Percentiles rank a stretch among this genome's conserved stretches.
Conservation (phyloP, 2,797 vertebrate species). For the Artibeus jamaicensis region DNA sequence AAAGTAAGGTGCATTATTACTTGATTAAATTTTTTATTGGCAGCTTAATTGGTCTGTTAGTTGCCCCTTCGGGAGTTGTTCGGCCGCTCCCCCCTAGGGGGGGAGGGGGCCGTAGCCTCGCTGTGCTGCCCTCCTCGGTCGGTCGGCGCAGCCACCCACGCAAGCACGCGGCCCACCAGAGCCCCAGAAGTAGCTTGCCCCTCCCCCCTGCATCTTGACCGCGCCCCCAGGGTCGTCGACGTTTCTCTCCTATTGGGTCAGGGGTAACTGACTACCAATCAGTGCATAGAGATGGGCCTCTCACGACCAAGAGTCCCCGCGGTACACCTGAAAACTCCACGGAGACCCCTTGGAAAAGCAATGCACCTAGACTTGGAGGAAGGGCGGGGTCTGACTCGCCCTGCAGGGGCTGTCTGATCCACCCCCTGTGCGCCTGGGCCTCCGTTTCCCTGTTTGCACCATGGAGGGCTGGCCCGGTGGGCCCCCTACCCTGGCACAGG, state of each 20-base stretch:
- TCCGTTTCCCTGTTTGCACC: neutral
- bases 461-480: neutral
- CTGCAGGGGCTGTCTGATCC: neutral
- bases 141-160: rapidly evolving
- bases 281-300: neutral
- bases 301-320: rapidly evolving
- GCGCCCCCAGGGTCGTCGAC: neutral
- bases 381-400: neutral
- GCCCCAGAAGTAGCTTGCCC: rapidly evolving
- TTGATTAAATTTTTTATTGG: slow-evolving; percentile 90
- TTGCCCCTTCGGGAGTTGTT: slow-evolving; percentile 78
- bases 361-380: neutral
- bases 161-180: rapidly evolving
- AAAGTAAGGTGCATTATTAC: slow-evolving; percentile 88
- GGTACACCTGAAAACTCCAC: neutral
- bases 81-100: neutral
- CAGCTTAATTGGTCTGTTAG: slow-evolving; percentile 84
- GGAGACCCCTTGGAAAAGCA: neutral
- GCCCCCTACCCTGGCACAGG: neutral
- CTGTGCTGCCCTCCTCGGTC: neutral
- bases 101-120: neutral
- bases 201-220: rapidly evolving
- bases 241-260: neutral
- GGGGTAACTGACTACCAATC: neutral
- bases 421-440: neutral